Conservation (phyloP, 1,140 invertebrate species). For the Bombus confusus region DNA sequence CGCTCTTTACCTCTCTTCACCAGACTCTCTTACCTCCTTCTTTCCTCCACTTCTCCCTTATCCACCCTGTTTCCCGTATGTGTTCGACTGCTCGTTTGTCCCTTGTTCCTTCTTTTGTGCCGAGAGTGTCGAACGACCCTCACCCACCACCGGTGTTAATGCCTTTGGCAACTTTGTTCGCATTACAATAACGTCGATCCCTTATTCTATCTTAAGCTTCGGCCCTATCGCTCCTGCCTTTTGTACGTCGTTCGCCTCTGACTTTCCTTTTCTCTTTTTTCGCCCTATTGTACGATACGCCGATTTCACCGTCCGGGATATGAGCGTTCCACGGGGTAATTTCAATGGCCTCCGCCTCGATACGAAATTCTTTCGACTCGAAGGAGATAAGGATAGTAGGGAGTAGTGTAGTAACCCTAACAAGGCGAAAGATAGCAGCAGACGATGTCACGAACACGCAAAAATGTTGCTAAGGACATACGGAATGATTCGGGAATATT, state of each 20-base stretch:
- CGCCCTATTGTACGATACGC: background rate
- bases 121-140: conserved; percentile 63
- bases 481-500: background rate
- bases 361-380: background rate
- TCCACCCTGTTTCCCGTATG: conserved; percentile 47
- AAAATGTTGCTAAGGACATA: background rate
- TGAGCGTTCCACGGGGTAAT: conserved; percentile 4
- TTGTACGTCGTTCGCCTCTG: background rate
- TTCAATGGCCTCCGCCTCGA: background rate
- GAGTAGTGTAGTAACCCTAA: too few species aligned
- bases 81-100: conserved; percentile 26
- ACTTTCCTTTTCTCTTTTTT: conserved; percentile 6
- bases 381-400: too few species aligned
- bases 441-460: background rate
- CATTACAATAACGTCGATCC: conserved; percentile 46
- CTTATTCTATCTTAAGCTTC: background rate
- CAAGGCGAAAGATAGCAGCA: background rate
- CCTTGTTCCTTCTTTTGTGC: conserved; percentile 54
- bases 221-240: background rate
- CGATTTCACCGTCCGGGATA: background rate
- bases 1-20: background rate
- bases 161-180: conserved; percentile 75
- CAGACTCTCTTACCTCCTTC: background rate
- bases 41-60: conserved; percentile 2
- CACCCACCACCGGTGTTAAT: conserved; percentile 72